Conservation (phyloP, 1,140 invertebrate species). For the Drosophila biarmipes region DNA sequence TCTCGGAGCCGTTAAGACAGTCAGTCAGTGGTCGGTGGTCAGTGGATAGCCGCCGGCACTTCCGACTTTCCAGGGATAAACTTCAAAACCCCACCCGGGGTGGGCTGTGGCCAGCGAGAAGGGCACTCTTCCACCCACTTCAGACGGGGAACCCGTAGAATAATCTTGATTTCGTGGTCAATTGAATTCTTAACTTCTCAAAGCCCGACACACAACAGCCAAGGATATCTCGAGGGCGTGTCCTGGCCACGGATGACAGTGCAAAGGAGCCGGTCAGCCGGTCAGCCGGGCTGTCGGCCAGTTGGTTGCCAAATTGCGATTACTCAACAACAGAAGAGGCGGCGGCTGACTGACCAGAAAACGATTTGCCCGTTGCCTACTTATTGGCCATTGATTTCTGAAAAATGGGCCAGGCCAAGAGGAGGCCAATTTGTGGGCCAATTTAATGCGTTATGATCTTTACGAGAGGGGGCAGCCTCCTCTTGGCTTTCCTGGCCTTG, state of each 20-base stretch:
- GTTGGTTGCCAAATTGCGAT: constrained; percentile 53
- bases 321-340: constrained; percentile 60
- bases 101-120: neutral
- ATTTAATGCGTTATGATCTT: constrained; percentile 81
- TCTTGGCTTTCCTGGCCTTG: constrained; percentile 1
- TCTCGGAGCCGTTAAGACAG: constrained; percentile 49
- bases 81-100: constrained; percentile 49
- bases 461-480: constrained; percentile 49
- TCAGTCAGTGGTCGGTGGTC: constrained; percentile 30
- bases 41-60: constrained; percentile 42
- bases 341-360: constrained; percentile 68
- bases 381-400: constrained; percentile 80
- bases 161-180: constrained; percentile 84
- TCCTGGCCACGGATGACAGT: constrained; percentile 69
- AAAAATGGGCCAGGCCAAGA: constrained; percentile 56
- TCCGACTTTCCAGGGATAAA: constrained; percentile 40
- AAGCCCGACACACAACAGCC: constrained; percentile 69
- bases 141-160: constrained; percentile 58
- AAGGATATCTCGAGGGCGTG: constrained; percentile 70
- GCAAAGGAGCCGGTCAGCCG: constrained; percentile 37
- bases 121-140: constrained; percentile 26
- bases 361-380: constrained; percentile 71
- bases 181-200: constrained; percentile 83
- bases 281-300: neutral
- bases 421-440: constrained; percentile 67